Evolutionary conservation across 2,797 vertebrate species (phyloP).

Genomic region (Coregonus ussuriensis): DNA sequence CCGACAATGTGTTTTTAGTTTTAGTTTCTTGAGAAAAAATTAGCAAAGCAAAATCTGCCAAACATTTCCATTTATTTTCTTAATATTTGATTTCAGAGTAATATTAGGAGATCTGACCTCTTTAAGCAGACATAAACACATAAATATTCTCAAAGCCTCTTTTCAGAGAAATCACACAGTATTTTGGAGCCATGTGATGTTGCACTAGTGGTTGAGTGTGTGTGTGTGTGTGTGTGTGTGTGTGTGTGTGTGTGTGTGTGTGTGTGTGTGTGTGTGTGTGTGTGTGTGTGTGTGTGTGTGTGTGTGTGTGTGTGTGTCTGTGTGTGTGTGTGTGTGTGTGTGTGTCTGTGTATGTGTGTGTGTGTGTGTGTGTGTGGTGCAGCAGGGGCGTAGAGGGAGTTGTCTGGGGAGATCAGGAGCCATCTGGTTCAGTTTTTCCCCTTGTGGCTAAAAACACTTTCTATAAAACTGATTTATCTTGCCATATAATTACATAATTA

Average conservation of each 20-base stretch:
- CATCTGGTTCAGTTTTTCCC: slow-evolving; percentile 59
- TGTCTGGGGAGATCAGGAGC: slow-evolving; percentile 30
- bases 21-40: neutral
- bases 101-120: too few relatives aligned
- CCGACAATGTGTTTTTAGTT: neutral
- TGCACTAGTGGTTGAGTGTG: neutral
- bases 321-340: slow-evolving; percentile 47
- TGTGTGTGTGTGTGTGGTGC: neutral
- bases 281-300: slow-evolving; percentile 15
- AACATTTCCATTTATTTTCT: too few relatives aligned
- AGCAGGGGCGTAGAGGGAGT: slow-evolving; percentile 17
- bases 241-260: slow-evolving; percentile 36
- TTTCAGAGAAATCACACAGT: too few relatives aligned
- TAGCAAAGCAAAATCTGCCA: neutral
- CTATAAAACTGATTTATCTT: slow-evolving; percentile 24
- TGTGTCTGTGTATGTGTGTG: slow-evolving; percentile 8
- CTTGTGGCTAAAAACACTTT: slow-evolving; percentile 37
- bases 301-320: slow-evolving; percentile 46
- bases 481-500: slow-evolving; percentile 35
- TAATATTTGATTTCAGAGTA: too few relatives aligned
- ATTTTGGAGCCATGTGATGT: too few relatives aligned
- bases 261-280: slow-evolving; percentile 37
- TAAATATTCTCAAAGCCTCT: too few relatives aligned
- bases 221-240: slow-evolving; percentile 50
- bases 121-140: too few relatives aligned